Base-by-base conservation (phyloP, 2,797 vertebrate genomes). In the Labeo calbasu region DNA sequence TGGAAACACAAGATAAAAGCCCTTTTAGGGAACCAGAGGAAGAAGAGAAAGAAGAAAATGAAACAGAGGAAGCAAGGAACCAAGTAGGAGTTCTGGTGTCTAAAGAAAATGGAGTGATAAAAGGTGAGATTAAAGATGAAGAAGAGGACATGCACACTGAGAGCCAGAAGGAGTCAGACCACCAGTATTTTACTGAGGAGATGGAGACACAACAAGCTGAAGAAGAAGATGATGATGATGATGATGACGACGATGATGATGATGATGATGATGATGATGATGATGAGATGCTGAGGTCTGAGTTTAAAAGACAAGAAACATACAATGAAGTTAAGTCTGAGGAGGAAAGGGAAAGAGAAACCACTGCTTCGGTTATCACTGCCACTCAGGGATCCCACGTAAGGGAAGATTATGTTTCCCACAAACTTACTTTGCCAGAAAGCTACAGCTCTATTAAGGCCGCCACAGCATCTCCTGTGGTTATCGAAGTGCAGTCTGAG, bases 401-500 rank as follows among this genome's bases (percentile, higher is more conserved):
- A 68, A 91, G 89, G 55, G 87, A 89, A 79, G 76, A 87, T 72
- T 86, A 85, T 32, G 21, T 72, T 68, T 84, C 90, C 82, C 92
- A 91, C 86, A 92, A 89, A 75, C 88, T 92, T 78, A 85, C 87
- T 0, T 90, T 86, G 6, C 87, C 82, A 63, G 85, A 84, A 68
- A 85, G 81, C 57, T 90, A 90, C 43, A 89, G 89, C 86, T 93
- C 93, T 87, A 93, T 92, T 0, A 94, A 94, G 84, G 92, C 95
- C 0, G 91, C 95, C 0, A 93, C 95, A 0, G 92, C 94, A 84
- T 96, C 95, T 59, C 95, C 96, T 0, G 95, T 96, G 80, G 90
- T 97, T 0, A 97, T 97, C 72, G 97, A 98, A 91, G 96, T 97
- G 57, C 93, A 87, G 19, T 98, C 97, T 0, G 97, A 99, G 0